These are phyloP conservation scores for Pitta sordida DNA, from an alignment of 2,113 vertebrate species.

Conservation along the genomic window DNA sequence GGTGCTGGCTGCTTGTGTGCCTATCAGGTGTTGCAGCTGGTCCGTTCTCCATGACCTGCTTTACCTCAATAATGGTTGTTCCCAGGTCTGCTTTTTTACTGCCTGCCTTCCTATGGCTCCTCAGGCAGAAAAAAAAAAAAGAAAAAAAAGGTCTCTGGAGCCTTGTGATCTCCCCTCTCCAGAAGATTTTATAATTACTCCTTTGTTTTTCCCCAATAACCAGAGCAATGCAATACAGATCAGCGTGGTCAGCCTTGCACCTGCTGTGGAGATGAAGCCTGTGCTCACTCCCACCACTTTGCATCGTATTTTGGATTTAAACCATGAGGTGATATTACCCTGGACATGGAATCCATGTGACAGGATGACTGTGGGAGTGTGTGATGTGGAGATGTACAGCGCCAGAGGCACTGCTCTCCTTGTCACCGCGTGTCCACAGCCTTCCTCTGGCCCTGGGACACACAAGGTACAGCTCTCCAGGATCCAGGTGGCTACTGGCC, in stretches of 20 bases:
- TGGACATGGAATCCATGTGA: fast-evolving
- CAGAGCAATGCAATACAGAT: neutral
- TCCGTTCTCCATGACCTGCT: neutral
- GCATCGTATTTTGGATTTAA: neutral
- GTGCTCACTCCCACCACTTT: neutral
- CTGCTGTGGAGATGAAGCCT: neutral
- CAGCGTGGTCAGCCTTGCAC: neutral
- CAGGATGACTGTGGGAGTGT: neutral
- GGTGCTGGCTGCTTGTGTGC: neutral
- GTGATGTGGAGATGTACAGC: neutral
- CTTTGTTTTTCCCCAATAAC: neutral
- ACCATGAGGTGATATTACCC: neutral
- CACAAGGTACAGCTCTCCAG: neutral
- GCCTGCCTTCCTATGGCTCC: neutral
- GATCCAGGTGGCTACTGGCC: neutral
- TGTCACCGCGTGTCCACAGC: neutral
- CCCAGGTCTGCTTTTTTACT: constrained; percentile 23
- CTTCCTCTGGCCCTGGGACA: neutral
- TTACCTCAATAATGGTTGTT: constrained; percentile 24
- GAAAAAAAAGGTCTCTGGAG: neutral
- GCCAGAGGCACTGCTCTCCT: neutral
- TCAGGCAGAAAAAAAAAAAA: no score
- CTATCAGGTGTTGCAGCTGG: constrained; percentile 11
- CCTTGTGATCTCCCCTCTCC: constrained; percentile 2
- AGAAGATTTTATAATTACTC: constrained; percentile 28